phyloP scores from a whole-genome alignment of 2,888 invertebrate species.

The Nemoura dubitans region DNA sequence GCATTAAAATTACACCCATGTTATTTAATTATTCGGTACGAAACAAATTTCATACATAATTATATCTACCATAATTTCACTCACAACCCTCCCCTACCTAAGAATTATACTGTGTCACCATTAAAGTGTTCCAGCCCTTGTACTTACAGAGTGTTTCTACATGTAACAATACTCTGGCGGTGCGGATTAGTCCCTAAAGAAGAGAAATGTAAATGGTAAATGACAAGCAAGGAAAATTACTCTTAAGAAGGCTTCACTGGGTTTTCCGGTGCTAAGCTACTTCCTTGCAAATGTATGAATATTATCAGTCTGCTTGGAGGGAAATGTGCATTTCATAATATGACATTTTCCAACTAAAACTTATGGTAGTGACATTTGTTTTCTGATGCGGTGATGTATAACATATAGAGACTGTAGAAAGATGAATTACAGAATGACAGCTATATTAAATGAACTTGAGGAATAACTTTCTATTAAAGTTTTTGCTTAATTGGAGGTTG shows the following conservation, averaged over 20 bases:
- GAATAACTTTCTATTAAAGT: no score
- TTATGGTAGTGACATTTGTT: not conserved
- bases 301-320: not conserved
- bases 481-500: no score
- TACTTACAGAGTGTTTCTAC: not conserved
- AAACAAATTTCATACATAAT: not conserved
- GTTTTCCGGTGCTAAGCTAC: not conserved
- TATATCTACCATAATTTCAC: not conserved
- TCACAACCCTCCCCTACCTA: not conserved
- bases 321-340: not conserved
- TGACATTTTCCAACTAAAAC: no score
- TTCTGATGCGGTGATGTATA: no score
- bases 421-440: no score
- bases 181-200: not conserved
- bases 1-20: not conserved
- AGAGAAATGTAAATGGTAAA: not conserved
- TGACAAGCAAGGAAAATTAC: not conserved
- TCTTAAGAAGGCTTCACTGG: not conserved
- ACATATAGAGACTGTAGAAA: no score
- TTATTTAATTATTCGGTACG: not conserved
- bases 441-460: no score
- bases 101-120: not conserved
- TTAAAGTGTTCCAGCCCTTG: not conserved
- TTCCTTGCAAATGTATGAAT: not conserved
- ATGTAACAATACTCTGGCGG: not conserved